Evolutionary conservation across 2,888 invertebrate species (phyloP).

Genomic region (Eremobia ochroleuca): DNA sequence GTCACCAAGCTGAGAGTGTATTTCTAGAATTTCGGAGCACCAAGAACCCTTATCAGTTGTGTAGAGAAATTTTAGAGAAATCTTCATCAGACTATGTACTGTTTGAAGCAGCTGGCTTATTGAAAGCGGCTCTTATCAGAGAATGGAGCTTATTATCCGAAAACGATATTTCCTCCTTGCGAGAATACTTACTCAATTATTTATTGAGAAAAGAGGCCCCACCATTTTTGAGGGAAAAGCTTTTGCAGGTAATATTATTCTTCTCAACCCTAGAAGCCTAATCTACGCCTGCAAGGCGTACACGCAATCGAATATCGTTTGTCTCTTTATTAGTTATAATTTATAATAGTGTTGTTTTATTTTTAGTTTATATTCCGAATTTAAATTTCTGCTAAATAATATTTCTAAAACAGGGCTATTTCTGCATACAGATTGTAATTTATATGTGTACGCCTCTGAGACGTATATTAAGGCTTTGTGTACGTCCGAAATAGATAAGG

Average conservation of each 20-base stretch:
- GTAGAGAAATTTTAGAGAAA: conserved; percentile 94
- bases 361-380: no score
- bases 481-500: no score
- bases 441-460: no score
- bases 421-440: no score
- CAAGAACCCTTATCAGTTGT: conserved; percentile 95
- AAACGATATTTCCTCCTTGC: conserved; percentile 93
- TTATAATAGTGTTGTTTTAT: no score
- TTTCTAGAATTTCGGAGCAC: conserved; percentile 96
- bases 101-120: conserved; percentile 96
- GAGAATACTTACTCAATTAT: conserved; percentile 95
- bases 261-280: no score
- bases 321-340: no score
- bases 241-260: conserved; percentile 91
- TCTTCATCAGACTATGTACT: conserved; percentile 94
- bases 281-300: no score
- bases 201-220: conserved; percentile 93
- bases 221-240: conserved; percentile 94
- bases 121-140: conserved; percentile 95
- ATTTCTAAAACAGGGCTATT: no score
- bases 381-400: no score
- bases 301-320: no score
- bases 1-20: conserved; percentile 95
- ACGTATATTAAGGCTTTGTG: no score
- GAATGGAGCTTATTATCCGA: conserved; percentile 95